Evolutionary conservation across 2,888 invertebrate genomes (phyloP), one percentile per base, ranked within the genome.

Genomic region (Himalopsyche anomala): DNA sequence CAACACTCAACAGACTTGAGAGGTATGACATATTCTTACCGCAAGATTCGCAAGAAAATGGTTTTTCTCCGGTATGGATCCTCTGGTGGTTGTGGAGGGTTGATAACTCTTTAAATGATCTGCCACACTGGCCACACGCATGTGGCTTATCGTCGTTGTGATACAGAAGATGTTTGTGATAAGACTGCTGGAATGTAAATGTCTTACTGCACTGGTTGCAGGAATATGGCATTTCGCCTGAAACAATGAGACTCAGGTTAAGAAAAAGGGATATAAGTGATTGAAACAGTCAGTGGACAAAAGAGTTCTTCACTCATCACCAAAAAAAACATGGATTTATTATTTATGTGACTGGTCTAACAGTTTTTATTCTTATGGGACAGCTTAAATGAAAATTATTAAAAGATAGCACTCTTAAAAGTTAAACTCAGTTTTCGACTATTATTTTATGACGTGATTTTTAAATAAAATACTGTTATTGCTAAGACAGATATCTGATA

Each of bases 101-200:
- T 2, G 97, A 97, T 42, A 97, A 92, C 91, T 97, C 97, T 90
- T 97, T 97, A 90, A 97, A 97, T 45, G 97, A 95, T 88, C 97
- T 94, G 0, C 97, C 96, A 90, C 97, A 97, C 89, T 95, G 96
- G 83, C 91, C 92, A 90, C 97, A 97, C 2, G 94, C 94, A 89
- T 96, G 95, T 0, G 97, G 97, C 90, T 97, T 97, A 89, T 97
- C 97, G 90, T 97, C 96, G 87, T 96, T 96, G 90, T 97, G 97
- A 90, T 97, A 97, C 83, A 97, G 92, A 90, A 97, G 94, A 91
- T 97, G 97, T 90, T 97, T 97, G 91, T 97, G 97, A 91, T 96
- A 97, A 0, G 97, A 97, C 90, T 97, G 97, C 92, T 97, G 97
- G 92, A 97, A 97, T 82, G 97, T 97, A 91, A 97, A 97, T 15